Evolutionary conservation across 2,888 invertebrate genomes (phyloP).

Genomic region (Lasioglossum calceatum): DNA sequence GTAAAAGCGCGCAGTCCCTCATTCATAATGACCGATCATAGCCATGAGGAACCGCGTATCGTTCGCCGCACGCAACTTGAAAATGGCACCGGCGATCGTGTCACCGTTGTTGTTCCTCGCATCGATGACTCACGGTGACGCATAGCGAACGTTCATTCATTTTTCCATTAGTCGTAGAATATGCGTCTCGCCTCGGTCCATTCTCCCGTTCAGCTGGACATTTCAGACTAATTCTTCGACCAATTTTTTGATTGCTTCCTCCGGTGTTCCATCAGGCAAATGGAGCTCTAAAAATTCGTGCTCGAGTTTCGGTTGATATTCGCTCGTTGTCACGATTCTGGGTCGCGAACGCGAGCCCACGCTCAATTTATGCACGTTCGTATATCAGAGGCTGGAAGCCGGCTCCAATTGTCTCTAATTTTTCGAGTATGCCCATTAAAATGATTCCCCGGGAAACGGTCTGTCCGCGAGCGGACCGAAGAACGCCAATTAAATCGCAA

Average conservation of each 20-base stretch:
- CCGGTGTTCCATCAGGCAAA: too few relatives aligned
- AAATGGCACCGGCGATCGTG: constrained; percentile 33
- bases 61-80: constrained; percentile 42
- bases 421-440: constrained; percentile 45
- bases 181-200: background rate
- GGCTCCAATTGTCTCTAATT: constrained; percentile 55
- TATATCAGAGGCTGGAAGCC: constrained; percentile 38
- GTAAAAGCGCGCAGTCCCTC: constrained; percentile 12
- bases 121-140: constrained; percentile 36
- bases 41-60: background rate
- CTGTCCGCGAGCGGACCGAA: background rate
- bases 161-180: constrained; percentile 21
- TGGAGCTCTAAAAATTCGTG: background rate
- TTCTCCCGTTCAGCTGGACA: background rate
- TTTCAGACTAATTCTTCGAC: background rate
- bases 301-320: background rate
- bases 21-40: constrained; percentile 44
- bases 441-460: constrained; percentile 15
- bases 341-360: constrained; percentile 60
- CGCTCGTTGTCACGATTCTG: constrained; percentile 24
- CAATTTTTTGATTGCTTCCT: background rate
- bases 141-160: constrained; percentile 35
- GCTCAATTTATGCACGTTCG: constrained; percentile 67
- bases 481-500: background rate
- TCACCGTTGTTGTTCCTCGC: constrained; percentile 12